phyloP scores from a whole-genome alignment of 2,797 vertebrate genomes.

The Lacerta bilineata region DNA sequence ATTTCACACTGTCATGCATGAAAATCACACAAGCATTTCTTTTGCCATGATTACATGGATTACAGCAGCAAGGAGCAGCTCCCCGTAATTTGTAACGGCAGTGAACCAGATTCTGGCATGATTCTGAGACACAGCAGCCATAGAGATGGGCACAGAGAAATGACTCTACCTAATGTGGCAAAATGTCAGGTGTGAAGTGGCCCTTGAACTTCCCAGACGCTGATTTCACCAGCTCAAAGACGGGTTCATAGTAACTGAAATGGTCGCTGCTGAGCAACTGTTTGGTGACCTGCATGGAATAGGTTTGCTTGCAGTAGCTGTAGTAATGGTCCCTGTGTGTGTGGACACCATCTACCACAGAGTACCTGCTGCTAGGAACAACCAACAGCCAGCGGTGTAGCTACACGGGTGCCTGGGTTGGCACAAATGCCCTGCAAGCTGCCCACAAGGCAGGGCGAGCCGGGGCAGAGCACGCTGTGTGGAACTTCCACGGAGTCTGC shows the following conservation, averaged over 20 bases:
- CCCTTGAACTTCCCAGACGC: neutral
- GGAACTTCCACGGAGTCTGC: too few species aligned
- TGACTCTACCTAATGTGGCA: neutral
- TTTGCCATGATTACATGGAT: neutral
- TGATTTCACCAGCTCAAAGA: neutral
- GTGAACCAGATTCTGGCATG: neutral
- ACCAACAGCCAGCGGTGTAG: neutral
- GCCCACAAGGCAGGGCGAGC: too few species aligned
- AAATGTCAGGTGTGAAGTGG: neutral
- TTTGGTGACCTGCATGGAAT: neutral
- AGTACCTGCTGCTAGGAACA: neutral
- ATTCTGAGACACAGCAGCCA: neutral
- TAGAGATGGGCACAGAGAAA: neutral
- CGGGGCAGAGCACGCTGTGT: too few species aligned
- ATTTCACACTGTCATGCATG: constrained; percentile 9
- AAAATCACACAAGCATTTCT: constrained; percentile 21
- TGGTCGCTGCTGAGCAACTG: neutral
- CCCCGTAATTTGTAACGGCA: neutral
- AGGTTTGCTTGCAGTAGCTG: neutral
- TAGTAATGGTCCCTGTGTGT: neutral
- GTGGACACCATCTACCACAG: neutral
- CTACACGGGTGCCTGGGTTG: too few species aligned
- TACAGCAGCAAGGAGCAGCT: neutral
- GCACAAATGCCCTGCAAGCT: too few species aligned
- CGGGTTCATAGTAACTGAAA: neutral